phyloP scores from a whole-genome alignment of 2,113 vertebrate genomes.

The Thomomys bottae region DNA sequence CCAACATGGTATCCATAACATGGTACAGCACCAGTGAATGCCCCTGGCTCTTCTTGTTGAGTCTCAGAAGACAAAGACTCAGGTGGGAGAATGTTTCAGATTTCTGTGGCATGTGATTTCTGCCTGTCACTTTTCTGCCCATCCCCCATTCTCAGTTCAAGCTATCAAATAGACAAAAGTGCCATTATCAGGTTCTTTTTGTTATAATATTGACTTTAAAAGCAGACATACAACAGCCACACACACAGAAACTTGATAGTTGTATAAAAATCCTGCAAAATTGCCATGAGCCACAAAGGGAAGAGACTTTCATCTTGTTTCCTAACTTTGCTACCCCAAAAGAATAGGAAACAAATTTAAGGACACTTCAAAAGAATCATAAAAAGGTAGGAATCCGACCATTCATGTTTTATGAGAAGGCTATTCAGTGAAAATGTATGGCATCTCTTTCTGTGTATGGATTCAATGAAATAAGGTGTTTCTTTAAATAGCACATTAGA shows the following conservation, averaged over 20 bases:
- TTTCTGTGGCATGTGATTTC: neutral
- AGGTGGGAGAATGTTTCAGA: neutral
- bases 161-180: neutral
- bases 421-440: neutral
- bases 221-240: neutral
- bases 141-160: neutral
- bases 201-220: slow-evolving; percentile 37
- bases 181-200: neutral
- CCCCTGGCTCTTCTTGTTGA: neutral
- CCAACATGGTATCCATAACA: neutral
- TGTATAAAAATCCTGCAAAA: neutral
- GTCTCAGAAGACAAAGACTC: neutral
- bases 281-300: slow-evolving; percentile 8
- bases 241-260: neutral
- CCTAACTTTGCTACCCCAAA: slow-evolving; percentile 3
- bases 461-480: neutral
- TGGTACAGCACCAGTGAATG: neutral
- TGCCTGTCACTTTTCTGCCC: neutral
- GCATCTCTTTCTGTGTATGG: neutral
- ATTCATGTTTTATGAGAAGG: neutral
- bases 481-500: neutral
- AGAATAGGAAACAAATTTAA: slow-evolving; percentile 20
- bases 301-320: slow-evolving; percentile 16
- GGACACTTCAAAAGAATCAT: slow-evolving; percentile 21
- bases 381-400: neutral